Evolutionary conservation across 1,140 invertebrate species (phyloP).

Genomic region (Oncopodura yosiiana): DNA sequence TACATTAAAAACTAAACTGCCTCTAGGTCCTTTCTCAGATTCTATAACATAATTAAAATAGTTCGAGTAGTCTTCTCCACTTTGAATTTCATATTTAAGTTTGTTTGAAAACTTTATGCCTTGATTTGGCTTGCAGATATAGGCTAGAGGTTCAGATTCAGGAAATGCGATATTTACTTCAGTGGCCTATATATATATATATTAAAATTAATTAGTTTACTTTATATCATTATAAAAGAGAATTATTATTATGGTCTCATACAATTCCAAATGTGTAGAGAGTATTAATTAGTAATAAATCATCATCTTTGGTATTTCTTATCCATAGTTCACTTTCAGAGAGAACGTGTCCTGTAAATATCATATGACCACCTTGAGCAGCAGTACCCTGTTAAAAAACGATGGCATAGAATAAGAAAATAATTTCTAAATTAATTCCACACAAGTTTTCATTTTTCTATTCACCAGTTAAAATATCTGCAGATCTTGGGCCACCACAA

Average conservation of each 20-base stretch:
- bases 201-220: neutral
- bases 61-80: slow-evolving; percentile 20
- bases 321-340: slow-evolving; percentile 21
- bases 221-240: neutral
- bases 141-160: slow-evolving; percentile 18
- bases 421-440: too few species aligned
- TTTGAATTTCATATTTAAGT: slow-evolving; percentile 18
- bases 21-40: slow-evolving; percentile 11
- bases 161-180: slow-evolving; percentile 25
- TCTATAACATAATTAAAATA: slow-evolving; percentile 23
- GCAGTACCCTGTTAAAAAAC: too few species aligned
- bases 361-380: slow-evolving; percentile 3
- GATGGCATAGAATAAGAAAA: too few species aligned
- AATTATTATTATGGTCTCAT: neutral
- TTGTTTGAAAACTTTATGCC: slow-evolving; percentile 8
- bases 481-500: slow-evolving; percentile 19
- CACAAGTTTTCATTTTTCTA: neutral
- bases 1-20: slow-evolving; percentile 8
- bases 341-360: slow-evolving; percentile 14
- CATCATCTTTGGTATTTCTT: slow-evolving; percentile 9
- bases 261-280: neutral
- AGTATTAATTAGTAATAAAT: too few species aligned
- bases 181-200: neutral
- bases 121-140: slow-evolving; percentile 12
- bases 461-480: slow-evolving; percentile 7